These are phyloP conservation scores for Xanthia icteritia DNA, from an alignment of 2,888 invertebrate genomes.

Conservation along the genomic window DNA sequence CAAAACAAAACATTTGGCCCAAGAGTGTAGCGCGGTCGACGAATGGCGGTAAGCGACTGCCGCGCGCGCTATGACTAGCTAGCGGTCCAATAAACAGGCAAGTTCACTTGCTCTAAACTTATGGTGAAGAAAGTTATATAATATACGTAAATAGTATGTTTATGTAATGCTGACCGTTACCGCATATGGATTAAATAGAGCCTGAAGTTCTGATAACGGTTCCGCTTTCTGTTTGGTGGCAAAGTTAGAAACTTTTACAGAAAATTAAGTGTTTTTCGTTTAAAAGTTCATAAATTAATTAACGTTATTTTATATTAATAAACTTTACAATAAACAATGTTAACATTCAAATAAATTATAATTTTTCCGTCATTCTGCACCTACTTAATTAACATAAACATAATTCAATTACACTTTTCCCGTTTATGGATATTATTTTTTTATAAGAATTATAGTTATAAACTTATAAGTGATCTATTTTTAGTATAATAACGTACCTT, in stretches of 20 bases:
- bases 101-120: conserved; percentile 51
- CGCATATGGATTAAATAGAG: conserved; percentile 46
- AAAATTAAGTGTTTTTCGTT: not conserved
- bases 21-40: conserved; percentile 55
- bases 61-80: conserved; percentile 50
- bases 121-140: conserved; percentile 60
- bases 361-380: not conserved
- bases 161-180: conserved; percentile 48
- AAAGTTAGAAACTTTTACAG: not conserved
- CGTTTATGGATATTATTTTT: not conserved
- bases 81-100: conserved; percentile 50
- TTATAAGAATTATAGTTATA: no score
- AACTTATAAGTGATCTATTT: not conserved
- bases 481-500: not conserved
- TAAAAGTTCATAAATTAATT: not conserved
- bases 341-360: not conserved
- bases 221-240: not conserved
- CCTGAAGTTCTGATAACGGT: conserved; percentile 16
- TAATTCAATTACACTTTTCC: not conserved
- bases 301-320: not conserved
- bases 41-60: conserved; percentile 58
- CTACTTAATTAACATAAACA: not conserved
- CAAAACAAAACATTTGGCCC: conserved; percentile 52
- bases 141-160: conserved; percentile 44
- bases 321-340: not conserved